A percentile compares a stretch with the other conserved stretches of the same genome.
Evolutionary conservation across 2,888 invertebrate species (phyloP).

Genomic region (Exocentrus adspersus): DNA sequence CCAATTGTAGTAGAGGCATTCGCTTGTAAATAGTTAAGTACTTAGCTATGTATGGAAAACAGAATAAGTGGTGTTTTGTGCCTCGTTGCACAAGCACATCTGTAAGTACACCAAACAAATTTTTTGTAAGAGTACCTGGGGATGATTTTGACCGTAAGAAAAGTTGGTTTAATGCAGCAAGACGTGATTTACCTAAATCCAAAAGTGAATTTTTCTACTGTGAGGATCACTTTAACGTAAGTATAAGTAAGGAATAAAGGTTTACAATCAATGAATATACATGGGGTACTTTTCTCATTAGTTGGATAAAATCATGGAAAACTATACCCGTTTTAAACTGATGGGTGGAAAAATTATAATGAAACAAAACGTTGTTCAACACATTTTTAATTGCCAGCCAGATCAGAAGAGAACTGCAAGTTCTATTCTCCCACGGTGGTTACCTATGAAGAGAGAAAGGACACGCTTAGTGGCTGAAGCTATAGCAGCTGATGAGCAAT

Average conservation of each 20-base stretch:
- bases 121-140: background rate
- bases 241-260: background rate
- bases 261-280: background rate
- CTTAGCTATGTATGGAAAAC: too few species aligned
- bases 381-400: conserved; percentile 7
- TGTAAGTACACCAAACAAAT: background rate
- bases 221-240: conserved; percentile 9
- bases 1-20: too few species aligned
- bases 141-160: background rate
- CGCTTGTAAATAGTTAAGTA: too few species aligned
- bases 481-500: too few species aligned
- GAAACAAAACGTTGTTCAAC: background rate
- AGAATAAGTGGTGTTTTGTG: background rate
- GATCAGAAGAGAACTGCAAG: conserved; percentile 2
- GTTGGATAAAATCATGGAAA: background rate
- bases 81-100: background rate
- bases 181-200: background rate
- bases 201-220: background rate
- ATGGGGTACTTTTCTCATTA: background rate
- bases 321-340: conserved; percentile 1
- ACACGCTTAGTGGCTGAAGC: too few species aligned
- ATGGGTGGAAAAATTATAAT: background rate
- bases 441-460: background rate
- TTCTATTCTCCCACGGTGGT: background rate
- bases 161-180: background rate